These are phyloP conservation scores for Lepidochitona cinerea DNA, from an alignment of 2,888 invertebrate species.

Conservation along the genomic window DNA sequence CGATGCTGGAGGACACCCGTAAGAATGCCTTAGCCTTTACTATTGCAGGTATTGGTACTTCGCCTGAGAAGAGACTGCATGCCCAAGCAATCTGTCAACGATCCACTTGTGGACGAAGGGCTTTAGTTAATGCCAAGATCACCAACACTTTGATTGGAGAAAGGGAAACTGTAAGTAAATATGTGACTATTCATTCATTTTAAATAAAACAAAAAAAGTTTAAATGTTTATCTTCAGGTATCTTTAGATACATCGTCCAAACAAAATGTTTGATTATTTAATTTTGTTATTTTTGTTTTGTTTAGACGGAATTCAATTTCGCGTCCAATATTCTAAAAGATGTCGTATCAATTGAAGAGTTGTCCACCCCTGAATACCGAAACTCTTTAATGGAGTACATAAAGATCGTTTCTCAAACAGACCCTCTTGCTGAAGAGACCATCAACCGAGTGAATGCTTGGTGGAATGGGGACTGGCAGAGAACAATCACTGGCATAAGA, in stretches of 20 bases:
- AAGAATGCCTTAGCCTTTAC: not conserved
- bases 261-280: too few species aligned
- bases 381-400: slow-evolving; percentile 32
- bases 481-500: not conserved
- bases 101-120: not conserved
- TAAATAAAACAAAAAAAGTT: too few species aligned
- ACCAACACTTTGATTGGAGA: not conserved
- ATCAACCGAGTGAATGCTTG: not conserved
- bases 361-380: slow-evolving; percentile 35
- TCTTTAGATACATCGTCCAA: too few species aligned
- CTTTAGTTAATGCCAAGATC: not conserved
- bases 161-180: not conserved
- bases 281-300: not conserved
- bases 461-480: not conserved
- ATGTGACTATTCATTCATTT: too few species aligned
- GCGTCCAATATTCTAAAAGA: too few species aligned
- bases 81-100: not conserved
- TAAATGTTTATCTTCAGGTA: too few species aligned
- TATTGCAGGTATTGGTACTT: not conserved
- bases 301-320: too few species aligned
- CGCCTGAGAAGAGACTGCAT: not conserved
- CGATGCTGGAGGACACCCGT: not conserved
- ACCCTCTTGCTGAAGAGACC: not conserved
- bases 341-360: too few species aligned
- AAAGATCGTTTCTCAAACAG: not conserved